Percentiles rank a stretch among this genome's conserved stretches.
These are phyloP conservation scores for Ochotona curzoniae DNA, from an alignment of 2,113 vertebrate genomes.

Conservation along the genomic window DNA sequence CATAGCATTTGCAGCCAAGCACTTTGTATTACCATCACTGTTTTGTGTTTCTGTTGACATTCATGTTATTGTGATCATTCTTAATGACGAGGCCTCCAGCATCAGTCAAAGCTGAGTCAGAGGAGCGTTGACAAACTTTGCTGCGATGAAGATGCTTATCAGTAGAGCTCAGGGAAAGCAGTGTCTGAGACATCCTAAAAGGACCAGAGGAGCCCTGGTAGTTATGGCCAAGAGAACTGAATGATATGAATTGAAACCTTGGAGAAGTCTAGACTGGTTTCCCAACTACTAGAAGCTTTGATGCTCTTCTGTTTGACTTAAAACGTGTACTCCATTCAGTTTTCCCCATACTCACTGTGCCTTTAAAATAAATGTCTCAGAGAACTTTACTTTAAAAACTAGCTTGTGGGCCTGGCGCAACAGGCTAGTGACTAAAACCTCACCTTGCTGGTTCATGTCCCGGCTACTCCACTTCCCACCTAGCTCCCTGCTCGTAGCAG, in stretches of 20 bases:
- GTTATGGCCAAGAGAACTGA: neutral
- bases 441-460: too few species aligned
- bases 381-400: neutral
- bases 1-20: neutral
- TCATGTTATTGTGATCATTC: neutral
- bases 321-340: neutral
- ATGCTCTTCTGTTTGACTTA: neutral
- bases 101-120: neutral
- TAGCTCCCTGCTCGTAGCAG: too few species aligned
- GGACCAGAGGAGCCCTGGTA: neutral
- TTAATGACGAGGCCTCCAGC: neutral
- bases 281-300: neutral
- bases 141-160: neutral
- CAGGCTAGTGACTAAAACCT: too few species aligned
- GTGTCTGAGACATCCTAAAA: constrained; percentile 27
- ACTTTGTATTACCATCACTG: neutral
- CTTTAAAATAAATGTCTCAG: neutral
- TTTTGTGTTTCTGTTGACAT: neutral
- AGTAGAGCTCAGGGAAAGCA: neutral
- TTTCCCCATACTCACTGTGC: neutral
- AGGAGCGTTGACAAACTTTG: neutral
- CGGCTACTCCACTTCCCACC: too few species aligned
- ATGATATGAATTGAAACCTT: neutral
- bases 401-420: too few species aligned
- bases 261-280: too few species aligned